Base-by-base conservation (phyloP, 1,140 invertebrate genomes). In the Camponotus vicinus region DNA sequence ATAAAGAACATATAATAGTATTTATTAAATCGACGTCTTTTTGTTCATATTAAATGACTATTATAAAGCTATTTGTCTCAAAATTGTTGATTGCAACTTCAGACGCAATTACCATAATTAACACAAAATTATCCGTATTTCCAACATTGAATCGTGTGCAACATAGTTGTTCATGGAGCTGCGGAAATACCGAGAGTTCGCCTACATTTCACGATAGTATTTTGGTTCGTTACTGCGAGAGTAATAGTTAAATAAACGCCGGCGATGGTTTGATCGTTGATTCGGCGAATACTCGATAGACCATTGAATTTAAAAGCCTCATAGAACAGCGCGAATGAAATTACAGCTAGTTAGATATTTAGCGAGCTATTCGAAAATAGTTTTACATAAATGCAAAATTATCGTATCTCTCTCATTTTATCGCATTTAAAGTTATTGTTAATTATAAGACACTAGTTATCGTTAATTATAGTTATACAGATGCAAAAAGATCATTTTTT, bases 161-260 rank as follows among this genome's bases (percentile, higher is more conserved):
- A 42, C 37, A 1, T 57, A 70, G 70, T 77, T 80, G 64, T 87
- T 87, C 55, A 55, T 64, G 49, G 34, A 77, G n/a, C 34, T 59
- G 42, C 18, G 18, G n/a, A 73, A 67, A 61, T 37, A 83, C 27
- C 27, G 52, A 55, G 52, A 57, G 37, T 13, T 85, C 21, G 49
- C 45, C 42, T 79, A 21, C 18, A 21, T 66, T 85, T 77, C 49
- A 77, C 63, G 49, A 21, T 52, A 45, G 13, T 42, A 63, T 78
- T 85, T 67, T 18, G 64, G 75, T 85, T 79, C 83, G 75, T 85
- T 85, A 69, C 63, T 42, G 27, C 64, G 32, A 61, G 52, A 85
- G 73, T 78, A 59, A 42, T 42, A 49, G 83, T 67, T 85, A 78
- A 78, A 80, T 80, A 80, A 49, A 67, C 3, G 7, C 61, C 34